Evolutionary conservation across 2,113 vertebrate species (phyloP), one percentile per base, ranked within the genome.

Genomic region (Mesembrinibis cayennensis): DNA sequence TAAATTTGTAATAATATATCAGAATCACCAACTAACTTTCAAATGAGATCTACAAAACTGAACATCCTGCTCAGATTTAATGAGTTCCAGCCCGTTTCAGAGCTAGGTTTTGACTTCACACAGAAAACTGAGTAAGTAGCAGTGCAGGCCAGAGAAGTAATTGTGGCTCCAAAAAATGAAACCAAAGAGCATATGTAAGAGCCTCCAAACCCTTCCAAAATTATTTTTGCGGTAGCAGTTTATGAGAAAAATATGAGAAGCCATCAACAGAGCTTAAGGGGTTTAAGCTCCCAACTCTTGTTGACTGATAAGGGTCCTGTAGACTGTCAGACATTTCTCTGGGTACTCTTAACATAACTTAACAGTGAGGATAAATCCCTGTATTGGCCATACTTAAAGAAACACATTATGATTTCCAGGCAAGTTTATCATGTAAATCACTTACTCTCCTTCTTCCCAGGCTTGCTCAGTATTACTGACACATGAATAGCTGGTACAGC

Each of bases 1-100:
- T 91, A 98, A 97, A 97, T 97, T 97, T 96, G 97, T 95, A 97
- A 97, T 95, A 97, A 96, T 92, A 89, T 85, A 97, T 90, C 84
- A 96, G 94, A 97, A 97, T 93, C 97, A 97, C 85, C 90, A 97
- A 82, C 87, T n/a, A 55, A 90, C 93, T 96, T 95, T 86, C 69
- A 95, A 92, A 95, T 89, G 47, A 97, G 91, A 94, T 95, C 91
- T 96, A 94, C 67, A 96, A 95, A 97, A 97, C 95, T 58, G 45
- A 97, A 97, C 93, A 97, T 95, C 90, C 90, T 66, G 62, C 74
- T 91, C 81, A 67, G 91, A 96, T 94, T 96, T 98, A 97, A 97
- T 97, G 97, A 98, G 88, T 95, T 95, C 96, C 94, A 97, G 96
- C 93, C 96, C n/a, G 10, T 95, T 97, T 96, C 74, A 93, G 77